Evolutionary conservation across 2,113 vertebrate species (phyloP).

Genomic region (Pedionomus torquatus): DNA sequence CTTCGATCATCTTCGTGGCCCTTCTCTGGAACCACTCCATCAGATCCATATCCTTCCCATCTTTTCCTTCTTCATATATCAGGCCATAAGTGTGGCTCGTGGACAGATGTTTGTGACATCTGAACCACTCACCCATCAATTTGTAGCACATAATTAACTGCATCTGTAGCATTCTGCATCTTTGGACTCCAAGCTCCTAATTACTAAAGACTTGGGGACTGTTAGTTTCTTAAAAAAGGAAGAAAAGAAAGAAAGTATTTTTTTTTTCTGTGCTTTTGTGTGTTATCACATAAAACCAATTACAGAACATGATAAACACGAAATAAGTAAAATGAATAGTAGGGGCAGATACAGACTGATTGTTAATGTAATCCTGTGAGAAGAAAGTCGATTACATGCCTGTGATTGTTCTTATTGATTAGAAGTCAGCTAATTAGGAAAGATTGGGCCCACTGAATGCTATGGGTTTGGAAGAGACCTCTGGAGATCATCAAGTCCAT

Average conservation of each 20-base stretch:
- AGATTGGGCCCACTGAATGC: too few species aligned
- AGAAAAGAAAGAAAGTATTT: fast-evolving
- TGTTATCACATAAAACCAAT: not conserved
- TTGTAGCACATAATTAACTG: not conserved
- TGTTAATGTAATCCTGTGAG: not conserved
- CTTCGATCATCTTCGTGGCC: too few species aligned
- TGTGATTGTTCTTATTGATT: not conserved
- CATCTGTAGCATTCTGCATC: fast-evolving
- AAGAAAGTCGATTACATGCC: not conserved
- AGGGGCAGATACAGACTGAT: not conserved
- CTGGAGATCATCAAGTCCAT: too few species aligned
- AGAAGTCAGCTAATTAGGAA: not conserved
- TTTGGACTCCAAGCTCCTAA: not conserved
- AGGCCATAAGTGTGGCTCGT: not conserved
- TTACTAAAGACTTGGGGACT: not conserved
- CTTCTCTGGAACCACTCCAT: too few species aligned
- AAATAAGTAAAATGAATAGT: not conserved
- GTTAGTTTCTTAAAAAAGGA: not conserved
- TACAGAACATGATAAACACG: fast-evolving
- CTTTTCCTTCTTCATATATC: not conserved
- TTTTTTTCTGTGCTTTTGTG: not conserved
- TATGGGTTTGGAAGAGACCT: too few species aligned
- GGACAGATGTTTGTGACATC: not conserved
- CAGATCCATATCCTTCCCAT: too few species aligned
- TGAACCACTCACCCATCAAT: not conserved